These are phyloP conservation scores for Halcyon smyrnensis DNA, from an alignment of 2,797 vertebrate genomes.

Conservation along the genomic window DNA sequence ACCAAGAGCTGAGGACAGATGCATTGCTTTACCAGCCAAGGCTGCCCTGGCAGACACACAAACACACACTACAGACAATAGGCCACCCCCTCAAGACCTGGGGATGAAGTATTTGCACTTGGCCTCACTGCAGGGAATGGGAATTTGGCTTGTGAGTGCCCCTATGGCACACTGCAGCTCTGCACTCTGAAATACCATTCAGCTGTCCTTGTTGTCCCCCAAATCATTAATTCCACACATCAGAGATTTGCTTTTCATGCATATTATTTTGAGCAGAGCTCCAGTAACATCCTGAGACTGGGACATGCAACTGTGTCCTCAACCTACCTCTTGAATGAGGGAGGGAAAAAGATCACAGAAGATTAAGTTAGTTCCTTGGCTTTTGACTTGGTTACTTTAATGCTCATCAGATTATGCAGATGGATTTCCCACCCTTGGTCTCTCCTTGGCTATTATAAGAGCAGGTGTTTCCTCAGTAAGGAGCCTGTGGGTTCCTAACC, in stretches of 20 bases:
- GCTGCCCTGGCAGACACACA: background rate
- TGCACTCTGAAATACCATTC: background rate
- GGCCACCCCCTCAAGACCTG: background rate
- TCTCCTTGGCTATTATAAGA: background rate
- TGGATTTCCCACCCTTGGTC: slow-evolving; percentile 22
- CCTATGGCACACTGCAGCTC: background rate
- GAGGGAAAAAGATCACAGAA: background rate
- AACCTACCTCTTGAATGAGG: background rate
- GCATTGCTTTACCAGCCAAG: background rate
- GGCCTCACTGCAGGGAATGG: background rate
- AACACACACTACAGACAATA: background rate
- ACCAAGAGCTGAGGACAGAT: background rate
- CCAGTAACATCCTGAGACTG: background rate
- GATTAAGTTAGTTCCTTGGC: slow-evolving; percentile 44
- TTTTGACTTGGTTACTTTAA: slow-evolving; percentile 55
- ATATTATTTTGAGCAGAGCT: background rate
- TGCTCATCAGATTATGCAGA: slow-evolving; percentile 50
- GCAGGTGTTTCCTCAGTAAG: slow-evolving; percentile 43
- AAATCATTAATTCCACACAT: background rate
- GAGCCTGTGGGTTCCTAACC: background rate
- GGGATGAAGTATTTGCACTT: background rate
- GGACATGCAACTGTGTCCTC: slow-evolving; percentile 7
- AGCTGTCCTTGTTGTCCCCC: background rate
- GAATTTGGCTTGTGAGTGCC: background rate
- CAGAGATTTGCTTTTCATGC: background rate